Evolutionary conservation across 2,113 vertebrate species (phyloP).

Genomic region (Raphicerus campestris): DNA sequence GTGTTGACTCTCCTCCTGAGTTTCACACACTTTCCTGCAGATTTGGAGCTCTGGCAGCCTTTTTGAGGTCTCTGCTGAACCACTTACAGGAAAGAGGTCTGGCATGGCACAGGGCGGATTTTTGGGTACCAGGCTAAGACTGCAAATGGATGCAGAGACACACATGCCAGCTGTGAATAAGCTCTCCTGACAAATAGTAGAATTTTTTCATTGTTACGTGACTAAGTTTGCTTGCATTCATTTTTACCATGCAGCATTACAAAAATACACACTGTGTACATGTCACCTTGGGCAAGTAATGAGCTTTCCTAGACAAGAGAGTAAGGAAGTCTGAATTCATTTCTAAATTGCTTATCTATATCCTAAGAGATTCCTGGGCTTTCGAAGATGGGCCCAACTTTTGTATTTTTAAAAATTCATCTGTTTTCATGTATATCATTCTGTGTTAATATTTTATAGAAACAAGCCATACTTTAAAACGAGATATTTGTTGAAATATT

Average conservation of each 20-base stretch:
- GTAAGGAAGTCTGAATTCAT: not conserved
- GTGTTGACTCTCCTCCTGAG: not conserved
- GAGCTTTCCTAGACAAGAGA: not conserved
- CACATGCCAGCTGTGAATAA: not conserved
- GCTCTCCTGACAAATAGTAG: not conserved
- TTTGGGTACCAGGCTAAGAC: not conserved
- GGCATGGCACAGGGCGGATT: not conserved
- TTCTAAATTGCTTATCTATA: not conserved
- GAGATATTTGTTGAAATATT: conserved; percentile 18
- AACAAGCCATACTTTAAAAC: not conserved
- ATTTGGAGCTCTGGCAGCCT: not conserved
- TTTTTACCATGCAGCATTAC: not conserved
- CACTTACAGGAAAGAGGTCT: not conserved
- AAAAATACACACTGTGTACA: not conserved
- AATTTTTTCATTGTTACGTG: not conserved
- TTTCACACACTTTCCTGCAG: not conserved
- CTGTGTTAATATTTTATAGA: not conserved
- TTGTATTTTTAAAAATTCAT: not conserved
- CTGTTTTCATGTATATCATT: not conserved
- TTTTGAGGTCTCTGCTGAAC: not conserved
- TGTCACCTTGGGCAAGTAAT: not conserved
- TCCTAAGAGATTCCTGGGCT: not conserved
- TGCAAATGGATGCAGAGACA: not conserved
- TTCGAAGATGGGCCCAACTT: not conserved
- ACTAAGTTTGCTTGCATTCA: not conserved